Conservation (phyloP, 2,113 vertebrate species). For the Psilopsiagon aurifrons region DNA sequence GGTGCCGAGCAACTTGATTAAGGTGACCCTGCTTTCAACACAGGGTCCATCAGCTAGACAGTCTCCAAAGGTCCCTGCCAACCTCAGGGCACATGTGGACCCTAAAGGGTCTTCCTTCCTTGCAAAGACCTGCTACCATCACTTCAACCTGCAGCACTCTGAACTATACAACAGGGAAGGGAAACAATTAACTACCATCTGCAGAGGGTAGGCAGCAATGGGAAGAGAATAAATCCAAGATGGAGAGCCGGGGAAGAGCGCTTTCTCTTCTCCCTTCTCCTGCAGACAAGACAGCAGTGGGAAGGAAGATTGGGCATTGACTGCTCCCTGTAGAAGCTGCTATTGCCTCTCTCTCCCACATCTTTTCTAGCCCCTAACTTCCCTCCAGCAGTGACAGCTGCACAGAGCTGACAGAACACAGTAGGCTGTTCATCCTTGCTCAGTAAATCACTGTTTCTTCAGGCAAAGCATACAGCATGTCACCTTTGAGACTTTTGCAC, state of each 20-base stretch:
- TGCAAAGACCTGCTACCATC: neutral
- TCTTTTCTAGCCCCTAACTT: neutral
- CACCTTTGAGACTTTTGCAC: neutral
- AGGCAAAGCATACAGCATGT: neutral
- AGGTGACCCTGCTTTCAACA: neutral
- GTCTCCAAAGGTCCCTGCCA: neutral
- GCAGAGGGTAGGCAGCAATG: neutral
- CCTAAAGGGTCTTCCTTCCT: neutral
- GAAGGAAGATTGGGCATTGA: neutral
- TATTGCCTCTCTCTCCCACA: fast-evolving
- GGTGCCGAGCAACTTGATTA: neutral
- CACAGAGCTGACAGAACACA: neutral
- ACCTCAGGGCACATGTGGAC: neutral
- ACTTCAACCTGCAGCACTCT: neutral
- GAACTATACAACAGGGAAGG: neutral
- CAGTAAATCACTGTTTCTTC: neutral
- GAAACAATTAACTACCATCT: neutral
- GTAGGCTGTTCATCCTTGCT: neutral
- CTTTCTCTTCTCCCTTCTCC: neutral
- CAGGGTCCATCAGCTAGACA: neutral
- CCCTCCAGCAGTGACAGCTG: neutral
- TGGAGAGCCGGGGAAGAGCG: neutral
- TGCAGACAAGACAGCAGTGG: neutral
- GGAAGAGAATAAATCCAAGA: neutral
- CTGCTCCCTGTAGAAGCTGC: neutral